A percentile compares a stretch with the other conserved stretches of the same genome.
Evolutionary conservation across 2,113 vertebrate species (phyloP).

Genomic region (Hydropotes inermis): DNA sequence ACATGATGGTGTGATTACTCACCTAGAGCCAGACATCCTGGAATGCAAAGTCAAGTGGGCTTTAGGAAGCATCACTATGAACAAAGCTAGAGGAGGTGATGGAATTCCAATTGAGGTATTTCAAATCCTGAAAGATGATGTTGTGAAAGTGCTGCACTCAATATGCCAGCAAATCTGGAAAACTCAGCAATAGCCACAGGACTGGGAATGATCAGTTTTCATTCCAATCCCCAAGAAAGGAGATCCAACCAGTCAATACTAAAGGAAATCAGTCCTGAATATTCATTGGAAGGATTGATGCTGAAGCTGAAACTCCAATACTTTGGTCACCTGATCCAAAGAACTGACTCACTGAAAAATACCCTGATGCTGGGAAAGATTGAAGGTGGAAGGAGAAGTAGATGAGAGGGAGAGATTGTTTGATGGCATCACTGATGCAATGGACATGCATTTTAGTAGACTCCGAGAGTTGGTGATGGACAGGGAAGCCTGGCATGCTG

Average conservation of each 20-base stretch:
- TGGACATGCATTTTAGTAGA: neutral
- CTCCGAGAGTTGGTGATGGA: neutral
- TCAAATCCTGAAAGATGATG: neutral
- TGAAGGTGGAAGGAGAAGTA: too few relatives aligned
- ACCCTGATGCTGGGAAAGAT: too few relatives aligned
- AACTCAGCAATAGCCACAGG: neutral
- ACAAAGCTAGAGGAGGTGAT: neutral
- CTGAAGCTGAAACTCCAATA: neutral
- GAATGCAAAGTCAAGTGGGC: neutral
- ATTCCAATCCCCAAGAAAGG: neutral
- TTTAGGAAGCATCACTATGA: neutral
- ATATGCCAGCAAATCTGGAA: neutral
- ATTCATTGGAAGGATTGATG: neutral
- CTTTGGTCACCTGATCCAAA: neutral
- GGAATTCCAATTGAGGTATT: neutral
- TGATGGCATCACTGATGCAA: neutral
- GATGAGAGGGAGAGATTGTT: neutral
- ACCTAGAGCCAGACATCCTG: neutral
- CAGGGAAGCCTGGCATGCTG: neutral
- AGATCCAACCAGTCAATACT: neutral
- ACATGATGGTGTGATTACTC: neutral
- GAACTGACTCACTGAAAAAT: neutral
- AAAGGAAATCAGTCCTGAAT: neutral
- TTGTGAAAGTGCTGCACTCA: neutral
- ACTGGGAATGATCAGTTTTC: neutral